Percentiles rank a stretch among this genome's conserved stretches.
Conservation (phyloP, 2,888 invertebrate genomes). For the Apeira syringaria region DNA sequence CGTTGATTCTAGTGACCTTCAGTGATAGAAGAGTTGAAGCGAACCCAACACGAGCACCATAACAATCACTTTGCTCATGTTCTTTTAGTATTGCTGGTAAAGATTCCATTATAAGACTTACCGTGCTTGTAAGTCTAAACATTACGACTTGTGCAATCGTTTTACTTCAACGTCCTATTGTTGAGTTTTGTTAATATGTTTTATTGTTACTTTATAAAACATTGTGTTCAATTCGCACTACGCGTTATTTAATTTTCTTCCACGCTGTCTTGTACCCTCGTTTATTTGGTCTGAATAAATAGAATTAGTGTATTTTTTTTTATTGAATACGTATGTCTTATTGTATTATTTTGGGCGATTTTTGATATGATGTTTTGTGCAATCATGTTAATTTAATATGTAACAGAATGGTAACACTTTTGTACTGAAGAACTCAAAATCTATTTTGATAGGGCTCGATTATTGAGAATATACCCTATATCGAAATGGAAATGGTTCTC, state of each 20-base stretch:
- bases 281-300: too few relatives aligned
- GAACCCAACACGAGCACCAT: too few relatives aligned
- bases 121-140: too few relatives aligned
- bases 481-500: background rate
- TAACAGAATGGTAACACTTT: slow-evolving; percentile 18
- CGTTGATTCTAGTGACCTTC: too few relatives aligned
- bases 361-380: slow-evolving; percentile 1
- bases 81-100: too few relatives aligned
- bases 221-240: slow-evolving; percentile 8
- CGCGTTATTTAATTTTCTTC: too few relatives aligned
- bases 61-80: too few relatives aligned
- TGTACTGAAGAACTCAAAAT: slow-evolving; percentile 16
- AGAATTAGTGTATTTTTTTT: background rate
- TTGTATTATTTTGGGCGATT: slow-evolving; percentile 10
- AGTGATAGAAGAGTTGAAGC: too few relatives aligned
- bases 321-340: background rate
- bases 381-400: background rate
- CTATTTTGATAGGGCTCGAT: slow-evolving; percentile 2
- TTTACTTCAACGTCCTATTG: background rate
- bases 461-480: background rate
- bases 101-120: too few relatives aligned
- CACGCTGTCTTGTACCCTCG: too few relatives aligned
- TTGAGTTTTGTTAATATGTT: background rate
- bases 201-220: slow-evolving; percentile 9
- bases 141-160: slow-evolving; percentile 4